phyloP scores from a whole-genome alignment of 2,888 invertebrate species.

The Pomacea canaliculata region DNA sequence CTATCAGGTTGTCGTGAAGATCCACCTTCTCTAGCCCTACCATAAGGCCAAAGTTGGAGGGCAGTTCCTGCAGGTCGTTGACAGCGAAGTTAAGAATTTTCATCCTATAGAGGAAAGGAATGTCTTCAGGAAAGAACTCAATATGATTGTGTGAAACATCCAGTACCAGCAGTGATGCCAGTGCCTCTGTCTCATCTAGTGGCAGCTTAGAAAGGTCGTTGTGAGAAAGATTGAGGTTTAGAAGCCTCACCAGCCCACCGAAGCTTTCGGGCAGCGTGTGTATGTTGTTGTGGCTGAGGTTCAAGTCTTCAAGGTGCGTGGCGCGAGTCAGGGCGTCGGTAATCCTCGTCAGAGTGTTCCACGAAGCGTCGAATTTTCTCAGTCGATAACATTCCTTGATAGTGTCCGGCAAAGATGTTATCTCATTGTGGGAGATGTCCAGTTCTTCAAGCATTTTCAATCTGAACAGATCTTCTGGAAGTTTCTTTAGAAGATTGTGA shows the following conservation, averaged over 20 bases:
- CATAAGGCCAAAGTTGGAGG: constrained; percentile 64
- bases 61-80: constrained; percentile 61
- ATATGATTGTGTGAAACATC: constrained; percentile 86
- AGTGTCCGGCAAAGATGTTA: constrained; percentile 23
- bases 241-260: constrained; percentile 59
- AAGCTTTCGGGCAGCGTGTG: constrained; percentile 61
- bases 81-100: constrained; percentile 49
- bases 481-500: constrained; percentile 51
- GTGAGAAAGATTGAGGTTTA: constrained; percentile 58
- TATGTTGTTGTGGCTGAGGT: constrained; percentile 62
- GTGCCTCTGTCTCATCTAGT: constrained; percentile 77
- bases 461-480: constrained; percentile 56
- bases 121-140: constrained; percentile 75
- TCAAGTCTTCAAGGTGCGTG: constrained; percentile 50
- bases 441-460: constrained; percentile 53
- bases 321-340: constrained; percentile 9
- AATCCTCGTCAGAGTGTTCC: constrained; percentile 8
- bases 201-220: constrained; percentile 61
- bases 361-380: constrained; percentile 15
- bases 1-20: constrained; percentile 85
- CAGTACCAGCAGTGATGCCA: constrained; percentile 80
- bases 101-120: constrained; percentile 64
- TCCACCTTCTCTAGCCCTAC: constrained; percentile 79
- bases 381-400: constrained; percentile 15
- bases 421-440: constrained; percentile 56